A percentile compares a stretch with the other conserved stretches of the same genome.
These are phyloP conservation scores for Pandion haliaetus DNA, from an alignment of 2,113 vertebrate genomes.

Conservation along the genomic window DNA sequence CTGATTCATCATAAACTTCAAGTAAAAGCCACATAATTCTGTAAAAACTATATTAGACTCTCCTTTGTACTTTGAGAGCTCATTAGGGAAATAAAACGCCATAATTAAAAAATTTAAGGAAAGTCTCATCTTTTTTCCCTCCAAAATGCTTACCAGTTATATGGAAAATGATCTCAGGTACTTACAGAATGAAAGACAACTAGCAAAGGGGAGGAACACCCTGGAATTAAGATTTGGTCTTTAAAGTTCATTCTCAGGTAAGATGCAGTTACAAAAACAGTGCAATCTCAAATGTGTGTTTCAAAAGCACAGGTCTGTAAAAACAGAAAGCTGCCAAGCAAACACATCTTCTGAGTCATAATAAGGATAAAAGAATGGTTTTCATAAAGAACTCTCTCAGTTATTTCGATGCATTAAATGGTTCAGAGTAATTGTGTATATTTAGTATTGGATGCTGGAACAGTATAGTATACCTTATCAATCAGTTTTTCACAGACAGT, in stretches of 20 bases:
- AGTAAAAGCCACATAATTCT: background rate
- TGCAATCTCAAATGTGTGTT: background rate
- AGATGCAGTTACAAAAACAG: background rate
- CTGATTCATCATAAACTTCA: background rate
- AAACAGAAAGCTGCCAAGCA: background rate
- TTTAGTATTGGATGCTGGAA: background rate
- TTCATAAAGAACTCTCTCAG: background rate
- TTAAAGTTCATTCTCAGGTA: background rate
- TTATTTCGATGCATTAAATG: background rate
- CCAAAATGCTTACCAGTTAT: background rate
- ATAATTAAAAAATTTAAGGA: background rate
- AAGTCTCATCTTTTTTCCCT: background rate
- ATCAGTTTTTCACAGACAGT: background rate
- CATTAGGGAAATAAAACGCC: fast-evolving
- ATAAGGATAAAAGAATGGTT: background rate
- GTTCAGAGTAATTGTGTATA: background rate
- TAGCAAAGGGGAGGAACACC: background rate
- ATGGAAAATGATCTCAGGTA: background rate
- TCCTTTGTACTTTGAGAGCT: background rate
- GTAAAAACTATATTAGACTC: background rate
- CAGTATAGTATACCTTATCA: background rate
- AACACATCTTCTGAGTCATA: background rate
- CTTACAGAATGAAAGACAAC: background rate
- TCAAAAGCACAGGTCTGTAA: background rate
- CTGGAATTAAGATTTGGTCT: background rate